A percentile compares a stretch with the other conserved stretches of the same genome.
Conservation (phyloP, 2,797 vertebrate genomes). For the Etheostoma nigrum region DNA sequence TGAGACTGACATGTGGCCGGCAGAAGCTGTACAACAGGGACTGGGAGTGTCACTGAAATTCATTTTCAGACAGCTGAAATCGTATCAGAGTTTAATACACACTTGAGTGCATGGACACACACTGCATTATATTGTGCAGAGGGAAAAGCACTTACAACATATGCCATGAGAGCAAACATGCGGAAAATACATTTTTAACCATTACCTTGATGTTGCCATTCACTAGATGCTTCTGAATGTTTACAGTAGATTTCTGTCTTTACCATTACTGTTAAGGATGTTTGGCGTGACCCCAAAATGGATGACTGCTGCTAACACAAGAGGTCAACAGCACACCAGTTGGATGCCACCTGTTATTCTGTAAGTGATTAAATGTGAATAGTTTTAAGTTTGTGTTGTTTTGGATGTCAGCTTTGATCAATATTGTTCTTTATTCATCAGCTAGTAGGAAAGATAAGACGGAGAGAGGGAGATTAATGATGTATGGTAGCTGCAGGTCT, state of each 20-base stretch:
- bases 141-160: slow-evolving; percentile 3
- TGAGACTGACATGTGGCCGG: slow-evolving; percentile 32
- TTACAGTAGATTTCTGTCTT: slow-evolving; percentile 13
- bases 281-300: slow-evolving; percentile 20
- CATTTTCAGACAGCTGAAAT: slow-evolving; percentile 30
- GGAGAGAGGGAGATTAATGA: slow-evolving; percentile 21
- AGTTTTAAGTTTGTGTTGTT: slow-evolving; percentile 1
- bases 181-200: slow-evolving; percentile 17
- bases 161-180: slow-evolving; percentile 1
- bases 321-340: slow-evolving; percentile 27
- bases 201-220: slow-evolving; percentile 14
- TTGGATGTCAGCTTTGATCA: slow-evolving; percentile 61
- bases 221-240: slow-evolving; percentile 11
- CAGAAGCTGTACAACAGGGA: slow-evolving; percentile 2
- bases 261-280: background rate
- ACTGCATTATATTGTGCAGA: background rate
- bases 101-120: background rate
- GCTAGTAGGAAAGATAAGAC: slow-evolving; percentile 16
- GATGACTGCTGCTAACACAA: slow-evolving; percentile 23
- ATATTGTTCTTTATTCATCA: slow-evolving; percentile 57
- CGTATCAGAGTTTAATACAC: slow-evolving; percentile 13
- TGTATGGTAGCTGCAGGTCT: slow-evolving; percentile 22
- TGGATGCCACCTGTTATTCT: slow-evolving; percentile 29
- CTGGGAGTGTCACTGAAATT: slow-evolving; percentile 16
- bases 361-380: slow-evolving; percentile 46